Base-by-base conservation (phyloP, 30 jellyfish, hydroid and myxozoan species). In the Rhopilema esculentum region DNA sequence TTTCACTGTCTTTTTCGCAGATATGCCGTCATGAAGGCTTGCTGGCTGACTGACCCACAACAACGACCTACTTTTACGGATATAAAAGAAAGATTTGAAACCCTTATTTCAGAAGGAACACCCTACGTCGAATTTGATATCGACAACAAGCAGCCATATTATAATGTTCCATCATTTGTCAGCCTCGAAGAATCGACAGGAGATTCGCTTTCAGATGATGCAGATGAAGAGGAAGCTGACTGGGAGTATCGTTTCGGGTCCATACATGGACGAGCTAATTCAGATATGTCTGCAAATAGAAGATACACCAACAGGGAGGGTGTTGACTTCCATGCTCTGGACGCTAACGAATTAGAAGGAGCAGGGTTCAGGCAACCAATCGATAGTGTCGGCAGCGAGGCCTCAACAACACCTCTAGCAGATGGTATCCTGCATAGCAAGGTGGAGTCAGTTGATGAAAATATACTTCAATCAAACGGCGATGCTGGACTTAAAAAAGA, bases 41-140 rank as follows among this genome's bases (percentile, higher is more conserved):
- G 99, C 68, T 96, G 99, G 99, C 40, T 91, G n/a, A 97, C 89
- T 70, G 93, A 91, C 68, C 99, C 99, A 20, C 57, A 70, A 27
- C 72, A 78, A 26, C 91, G 99, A 27, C 99, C 99, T 27, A 82
- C 97, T n/a, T 96, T 96, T 87, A 91, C 97, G 24, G 98, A 91
- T 48, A 82, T 96, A 64, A 81, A 83, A 23, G 98, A 91, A 27
- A 66, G 82, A 51, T 62, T 96, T 28, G 99, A 96, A 40, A 27
- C 32, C 19, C 89, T 96, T 23, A 84, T 96, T 29, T 78, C 95
- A 8, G 90, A 87, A 87, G 98, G 98, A 18, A 86, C 96, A 21
- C 88, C 96, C 22, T 96, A 96, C 75, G 82, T 96, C 17, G 90
- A 88, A 49, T 88, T 96, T 83, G 93, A 91, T 66, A 22, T 96